phyloP scores from a whole-genome alignment of 2,113 vertebrate genomes.

The Tiliqua scincoides region DNA sequence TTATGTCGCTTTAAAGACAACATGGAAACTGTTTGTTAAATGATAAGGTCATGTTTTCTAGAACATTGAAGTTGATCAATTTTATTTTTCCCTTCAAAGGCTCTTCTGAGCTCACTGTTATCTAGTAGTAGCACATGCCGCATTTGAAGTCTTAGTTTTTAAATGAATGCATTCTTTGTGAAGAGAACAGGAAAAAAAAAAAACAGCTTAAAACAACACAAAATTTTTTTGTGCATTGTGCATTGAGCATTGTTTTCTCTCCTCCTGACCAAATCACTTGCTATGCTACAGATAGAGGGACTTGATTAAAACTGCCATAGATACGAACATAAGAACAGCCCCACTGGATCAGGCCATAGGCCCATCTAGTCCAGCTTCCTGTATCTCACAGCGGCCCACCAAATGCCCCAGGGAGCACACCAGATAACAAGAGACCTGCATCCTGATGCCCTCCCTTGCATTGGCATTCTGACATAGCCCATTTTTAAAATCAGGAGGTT shows the following conservation, averaged over 20 bases:
- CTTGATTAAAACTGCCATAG: background rate
- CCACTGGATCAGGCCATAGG: no score
- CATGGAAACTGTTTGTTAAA: constrained; percentile 39
- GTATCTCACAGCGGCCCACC: no score
- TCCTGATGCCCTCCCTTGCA: no score
- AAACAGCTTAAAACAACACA: no score
- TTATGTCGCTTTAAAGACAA: constrained; percentile 34
- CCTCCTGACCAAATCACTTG: constrained; percentile 8
- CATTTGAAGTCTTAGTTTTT: constrained; percentile 47
- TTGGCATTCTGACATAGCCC: no score
- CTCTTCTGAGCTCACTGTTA: constrained; percentile 39
- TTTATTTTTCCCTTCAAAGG: constrained; percentile 29
- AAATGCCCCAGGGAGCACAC: no score
- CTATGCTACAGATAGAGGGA: background rate
- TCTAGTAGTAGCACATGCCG: constrained; percentile 39
- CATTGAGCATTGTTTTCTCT: constrained; percentile 1
- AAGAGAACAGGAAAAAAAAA: background rate
- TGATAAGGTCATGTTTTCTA: constrained; percentile 35
- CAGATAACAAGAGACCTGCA: no score
- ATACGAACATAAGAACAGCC: no score
- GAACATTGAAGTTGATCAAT: constrained; percentile 39
- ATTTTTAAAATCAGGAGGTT: no score
- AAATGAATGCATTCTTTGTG: constrained; percentile 42
- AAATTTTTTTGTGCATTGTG: no score
- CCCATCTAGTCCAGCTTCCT: no score